Conservation (phyloP, 2,797 vertebrate genomes). For the Coluber constrictor region DNA sequence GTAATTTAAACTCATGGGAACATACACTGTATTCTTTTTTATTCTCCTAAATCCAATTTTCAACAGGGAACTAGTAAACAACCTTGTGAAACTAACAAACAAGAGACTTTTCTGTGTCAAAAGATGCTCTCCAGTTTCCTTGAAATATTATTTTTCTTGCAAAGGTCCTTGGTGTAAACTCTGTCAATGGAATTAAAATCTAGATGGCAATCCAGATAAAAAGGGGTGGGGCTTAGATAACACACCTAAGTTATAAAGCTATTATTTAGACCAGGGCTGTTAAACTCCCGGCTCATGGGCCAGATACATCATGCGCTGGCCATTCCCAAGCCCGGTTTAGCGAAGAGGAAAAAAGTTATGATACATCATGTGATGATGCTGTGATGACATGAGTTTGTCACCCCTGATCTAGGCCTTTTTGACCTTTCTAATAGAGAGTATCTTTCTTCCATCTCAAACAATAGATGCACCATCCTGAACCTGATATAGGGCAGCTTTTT, state of each 20-base stretch:
- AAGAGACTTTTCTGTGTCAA: neutral
- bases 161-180: neutral
- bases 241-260: neutral
- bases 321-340: no score
- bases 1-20: neutral
- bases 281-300: neutral
- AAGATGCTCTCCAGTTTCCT: neutral
- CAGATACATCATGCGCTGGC: no score
- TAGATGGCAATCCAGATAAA: neutral
- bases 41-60: neutral
- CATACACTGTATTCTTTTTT: neutral
- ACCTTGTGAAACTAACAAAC: neutral
- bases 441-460: neutral
- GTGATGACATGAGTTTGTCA: neutral
- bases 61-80: neutral
- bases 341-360: no score
- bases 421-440: neutral
- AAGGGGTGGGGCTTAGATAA: neutral
- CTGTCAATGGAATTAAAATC: neutral
- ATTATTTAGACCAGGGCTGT: neutral
- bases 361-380: no score
- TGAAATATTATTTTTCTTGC: neutral
- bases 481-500: neutral
- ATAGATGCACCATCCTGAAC: neutral
- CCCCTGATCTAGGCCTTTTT: neutral